Percentiles rank a stretch among this genome's conserved stretches.
Conservation (phyloP, 2,113 vertebrate species). For the Corythoichthys intestinalis region DNA sequence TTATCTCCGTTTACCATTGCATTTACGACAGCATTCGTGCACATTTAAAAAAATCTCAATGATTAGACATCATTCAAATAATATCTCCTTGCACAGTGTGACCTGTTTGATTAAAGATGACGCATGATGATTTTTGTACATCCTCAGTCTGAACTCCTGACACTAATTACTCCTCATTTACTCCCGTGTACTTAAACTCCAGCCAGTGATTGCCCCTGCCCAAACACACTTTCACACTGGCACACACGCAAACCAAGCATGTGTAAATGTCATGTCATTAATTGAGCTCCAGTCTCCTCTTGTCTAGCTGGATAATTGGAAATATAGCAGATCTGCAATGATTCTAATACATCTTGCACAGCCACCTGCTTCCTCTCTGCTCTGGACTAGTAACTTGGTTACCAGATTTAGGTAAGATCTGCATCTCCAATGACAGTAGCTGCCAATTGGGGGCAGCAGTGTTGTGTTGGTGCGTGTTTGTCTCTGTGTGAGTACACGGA, state of each 20-base stretch:
- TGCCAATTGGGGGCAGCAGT: slow-evolving; percentile 57
- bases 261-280: slow-evolving; percentile 67
- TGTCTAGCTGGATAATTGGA: slow-evolving; percentile 59
- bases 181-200: not conserved
- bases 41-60: not conserved
- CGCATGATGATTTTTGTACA: not conserved
- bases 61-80: not conserved
- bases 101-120: slow-evolving; percentile 1
- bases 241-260: slow-evolving; percentile 20
- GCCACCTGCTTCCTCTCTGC: slow-evolving; percentile 13
- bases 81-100: not conserved
- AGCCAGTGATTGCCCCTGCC: not conserved
- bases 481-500: slow-evolving; percentile 4
- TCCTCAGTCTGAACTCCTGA: not conserved
- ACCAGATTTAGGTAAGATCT: not conserved
- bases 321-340: slow-evolving; percentile 51
- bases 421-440: slow-evolving; percentile 6
- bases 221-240: slow-evolving; percentile 11
- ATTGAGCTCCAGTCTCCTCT: slow-evolving; percentile 44
- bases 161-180: not conserved
- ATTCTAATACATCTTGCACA: slow-evolving; percentile 38
- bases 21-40: not conserved
- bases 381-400: slow-evolving; percentile 9
- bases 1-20: not conserved
- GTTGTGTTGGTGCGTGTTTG: slow-evolving; percentile 24